Conservation (phyloP, 2,797 vertebrate species). For the Spea hammondii region DNA sequence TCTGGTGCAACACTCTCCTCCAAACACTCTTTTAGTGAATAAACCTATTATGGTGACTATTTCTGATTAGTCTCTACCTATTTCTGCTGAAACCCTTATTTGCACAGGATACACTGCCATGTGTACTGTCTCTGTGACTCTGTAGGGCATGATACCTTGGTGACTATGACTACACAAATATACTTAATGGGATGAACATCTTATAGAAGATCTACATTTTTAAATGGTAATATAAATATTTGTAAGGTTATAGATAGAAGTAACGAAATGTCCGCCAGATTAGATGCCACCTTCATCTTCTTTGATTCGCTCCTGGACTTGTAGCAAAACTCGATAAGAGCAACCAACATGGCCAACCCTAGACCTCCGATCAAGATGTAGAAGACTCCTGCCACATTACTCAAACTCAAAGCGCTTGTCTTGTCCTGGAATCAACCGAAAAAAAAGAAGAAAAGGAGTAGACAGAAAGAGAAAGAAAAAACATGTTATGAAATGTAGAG, state of each 20-base stretch:
- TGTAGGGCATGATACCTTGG: no score
- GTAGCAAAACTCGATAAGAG: constrained; percentile 99
- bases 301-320: constrained; percentile 97
- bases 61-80: no score
- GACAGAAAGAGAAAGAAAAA: constrained; percentile 60
- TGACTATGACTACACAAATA: no score
- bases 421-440: constrained; percentile 81
- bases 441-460: constrained; percentile 55
- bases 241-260: background rate
- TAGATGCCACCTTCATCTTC: constrained; percentile 94
- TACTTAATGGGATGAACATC: no score
- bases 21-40: no score
- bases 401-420: constrained; percentile 96
- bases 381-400: constrained; percentile 97
- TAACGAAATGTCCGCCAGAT: constrained; percentile 74
- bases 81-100: no score
- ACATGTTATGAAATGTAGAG: constrained; percentile 58
- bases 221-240: constrained; percentile 32
- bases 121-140: no score
- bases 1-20: no score
- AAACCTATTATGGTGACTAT: no score
- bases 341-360: constrained; percentile 98
- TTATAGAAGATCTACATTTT: constrained; percentile 16
- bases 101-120: no score
- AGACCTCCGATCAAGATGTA: constrained; percentile 98